These are phyloP conservation scores for Poecilus cupreus DNA, from an alignment of 2,888 invertebrate genomes.

Conservation along the genomic window DNA sequence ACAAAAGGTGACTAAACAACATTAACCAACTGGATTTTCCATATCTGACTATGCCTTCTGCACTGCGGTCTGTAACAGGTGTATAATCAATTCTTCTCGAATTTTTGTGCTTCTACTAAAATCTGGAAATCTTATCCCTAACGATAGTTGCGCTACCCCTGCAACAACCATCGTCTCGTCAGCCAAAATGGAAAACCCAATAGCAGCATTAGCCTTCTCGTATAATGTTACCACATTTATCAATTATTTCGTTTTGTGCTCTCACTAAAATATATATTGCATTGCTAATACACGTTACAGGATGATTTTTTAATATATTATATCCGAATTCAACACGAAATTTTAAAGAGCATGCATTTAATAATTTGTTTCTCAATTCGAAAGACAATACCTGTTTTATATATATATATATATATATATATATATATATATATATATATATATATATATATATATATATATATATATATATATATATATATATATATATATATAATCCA, in stretches of 20 bases:
- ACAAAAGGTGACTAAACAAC: too few species aligned
- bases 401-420: too few species aligned
- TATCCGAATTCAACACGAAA: conserved; percentile 60
- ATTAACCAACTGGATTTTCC: too few species aligned
- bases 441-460: too few species aligned
- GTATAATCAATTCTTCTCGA: conserved; percentile 60
- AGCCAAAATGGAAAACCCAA: conserved; percentile 57
- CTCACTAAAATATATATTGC: conserved; percentile 58
- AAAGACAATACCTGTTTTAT: too few species aligned
- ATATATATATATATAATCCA: too few species aligned
- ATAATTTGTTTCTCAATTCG: too few species aligned
- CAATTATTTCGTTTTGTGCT: conserved; percentile 62
- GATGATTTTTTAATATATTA: conserved; percentile 50
- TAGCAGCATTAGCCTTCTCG: conserved; percentile 60
- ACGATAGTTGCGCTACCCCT: conserved; percentile 63
- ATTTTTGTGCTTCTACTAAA: too few species aligned
- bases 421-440: too few species aligned
- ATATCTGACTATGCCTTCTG: not conserved
- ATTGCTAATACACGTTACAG: conserved; percentile 45
- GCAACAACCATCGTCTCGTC: conserved; percentile 66
- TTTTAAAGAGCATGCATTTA: conserved; percentile 40
- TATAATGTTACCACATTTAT: conserved; percentile 62
- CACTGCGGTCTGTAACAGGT: conserved; percentile 53
- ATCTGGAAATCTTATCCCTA: conserved; percentile 62
- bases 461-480: too few species aligned